Percentiles rank a stretch among this genome's conserved stretches.
Evolutionary conservation across 2,113 vertebrate species (phyloP).

Genomic region (Mystacornis crossleyi): DNA sequence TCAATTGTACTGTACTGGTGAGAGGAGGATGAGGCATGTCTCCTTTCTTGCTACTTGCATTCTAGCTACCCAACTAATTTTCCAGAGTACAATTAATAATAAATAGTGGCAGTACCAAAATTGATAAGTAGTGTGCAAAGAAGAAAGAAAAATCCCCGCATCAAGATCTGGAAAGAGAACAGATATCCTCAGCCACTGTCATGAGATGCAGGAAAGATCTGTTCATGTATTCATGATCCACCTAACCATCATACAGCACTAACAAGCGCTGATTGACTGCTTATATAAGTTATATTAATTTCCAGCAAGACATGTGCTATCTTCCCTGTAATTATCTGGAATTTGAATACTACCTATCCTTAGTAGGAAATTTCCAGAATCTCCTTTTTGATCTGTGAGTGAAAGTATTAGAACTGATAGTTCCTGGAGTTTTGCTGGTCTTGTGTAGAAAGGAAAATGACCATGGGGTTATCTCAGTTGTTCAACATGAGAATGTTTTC

Average conservation of each 20-base stretch:
- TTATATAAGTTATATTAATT: background rate
- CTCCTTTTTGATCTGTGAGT: background rate
- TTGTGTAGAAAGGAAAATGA: background rate
- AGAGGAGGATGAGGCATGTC: background rate
- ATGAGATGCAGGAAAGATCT: background rate
- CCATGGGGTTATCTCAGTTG: background rate
- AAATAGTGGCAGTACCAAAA: background rate
- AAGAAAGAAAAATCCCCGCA: background rate
- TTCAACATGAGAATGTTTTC: background rate
- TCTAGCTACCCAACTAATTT: background rate
- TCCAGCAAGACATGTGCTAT: background rate
- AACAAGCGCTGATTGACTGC: background rate
- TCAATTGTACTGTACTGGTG: background rate
- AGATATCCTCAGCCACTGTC: background rate
- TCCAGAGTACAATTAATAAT: background rate
- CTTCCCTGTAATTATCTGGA: background rate
- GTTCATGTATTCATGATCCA: background rate
- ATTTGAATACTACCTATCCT: background rate
- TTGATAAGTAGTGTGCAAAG: background rate
- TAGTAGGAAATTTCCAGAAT: background rate
- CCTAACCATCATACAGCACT: background rate
- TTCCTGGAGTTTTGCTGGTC: background rate
- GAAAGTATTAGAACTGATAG: background rate
- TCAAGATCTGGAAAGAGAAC: background rate
- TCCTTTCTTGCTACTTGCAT: background rate